Conservation (phyloP, 2,888 invertebrate genomes). For the Acronicta alni region DNA sequence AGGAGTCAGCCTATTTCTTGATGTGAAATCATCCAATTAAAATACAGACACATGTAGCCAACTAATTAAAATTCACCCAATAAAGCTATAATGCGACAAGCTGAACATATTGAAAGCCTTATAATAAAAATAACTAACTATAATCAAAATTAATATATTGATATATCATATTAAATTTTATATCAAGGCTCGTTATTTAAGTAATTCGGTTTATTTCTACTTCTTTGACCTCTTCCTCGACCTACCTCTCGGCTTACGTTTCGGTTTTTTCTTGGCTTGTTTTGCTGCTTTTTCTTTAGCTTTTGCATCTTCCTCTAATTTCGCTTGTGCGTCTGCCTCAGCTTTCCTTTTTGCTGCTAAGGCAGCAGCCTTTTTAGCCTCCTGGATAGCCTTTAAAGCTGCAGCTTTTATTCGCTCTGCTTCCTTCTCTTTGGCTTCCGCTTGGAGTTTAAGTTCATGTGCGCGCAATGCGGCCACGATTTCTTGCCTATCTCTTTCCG, state of each 20-base stretch:
- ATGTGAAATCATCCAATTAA: no score
- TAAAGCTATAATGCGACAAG: no score
- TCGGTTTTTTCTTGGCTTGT: not conserved
- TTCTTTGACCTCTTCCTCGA: not conserved
- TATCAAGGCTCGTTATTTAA: not conserved
- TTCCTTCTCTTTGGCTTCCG: conserved; percentile 62
- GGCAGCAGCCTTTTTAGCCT: conserved; percentile 50
- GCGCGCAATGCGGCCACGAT: conserved; percentile 67
- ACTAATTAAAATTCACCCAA: no score
- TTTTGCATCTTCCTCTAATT: conserved; percentile 5
- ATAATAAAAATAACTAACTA: no score
- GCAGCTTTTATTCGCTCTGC: conserved; percentile 55
- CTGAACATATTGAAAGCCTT: no score
- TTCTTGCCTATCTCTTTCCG: conserved; percentile 54
- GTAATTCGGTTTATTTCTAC: not conserved
- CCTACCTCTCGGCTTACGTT: not conserved
- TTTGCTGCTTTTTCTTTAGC: not conserved
- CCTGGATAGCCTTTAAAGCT: conserved; percentile 42
- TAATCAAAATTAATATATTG: no score
- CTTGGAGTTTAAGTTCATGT: conserved; percentile 64
- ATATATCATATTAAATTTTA: not conserved
- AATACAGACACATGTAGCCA: no score
- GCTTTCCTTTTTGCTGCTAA: conserved; percentile 40
- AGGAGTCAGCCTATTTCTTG: no score
- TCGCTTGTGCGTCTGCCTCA: conserved; percentile 39